Conservation (phyloP, 2,797 vertebrate genomes). For the Rhinoraja longicauda region DNA sequence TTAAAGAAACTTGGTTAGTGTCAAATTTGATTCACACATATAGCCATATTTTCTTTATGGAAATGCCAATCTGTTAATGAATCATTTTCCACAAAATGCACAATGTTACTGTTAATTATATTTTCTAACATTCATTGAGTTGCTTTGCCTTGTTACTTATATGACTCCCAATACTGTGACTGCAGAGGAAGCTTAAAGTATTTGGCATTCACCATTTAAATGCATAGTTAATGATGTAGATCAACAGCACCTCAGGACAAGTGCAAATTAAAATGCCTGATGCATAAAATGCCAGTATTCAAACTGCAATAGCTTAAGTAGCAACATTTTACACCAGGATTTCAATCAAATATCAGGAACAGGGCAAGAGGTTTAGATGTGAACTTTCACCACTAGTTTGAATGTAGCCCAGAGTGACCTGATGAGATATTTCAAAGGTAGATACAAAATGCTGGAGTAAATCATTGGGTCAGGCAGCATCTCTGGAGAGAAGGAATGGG, state of each 20-base stretch:
- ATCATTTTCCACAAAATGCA: slow-evolving; percentile 27
- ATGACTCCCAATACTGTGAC: background rate
- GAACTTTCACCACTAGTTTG: background rate
- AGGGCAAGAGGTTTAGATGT: background rate
- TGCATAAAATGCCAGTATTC: too few relatives aligned
- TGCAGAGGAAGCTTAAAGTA: background rate
- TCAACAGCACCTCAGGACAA: background rate
- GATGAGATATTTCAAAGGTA: too few relatives aligned
- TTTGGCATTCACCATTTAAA: slow-evolving; percentile 16
- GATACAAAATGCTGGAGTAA: too few relatives aligned
- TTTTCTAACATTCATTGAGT: background rate
- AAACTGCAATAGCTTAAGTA: background rate
- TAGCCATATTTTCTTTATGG: background rate
- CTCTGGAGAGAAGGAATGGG: too few relatives aligned
- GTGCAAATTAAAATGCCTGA: background rate
- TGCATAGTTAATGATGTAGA: background rate
- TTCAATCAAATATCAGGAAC: background rate
- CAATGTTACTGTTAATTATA: slow-evolving; percentile 23
- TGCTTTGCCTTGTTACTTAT: background rate
- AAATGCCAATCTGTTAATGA: slow-evolving; percentile 12
- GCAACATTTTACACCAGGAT: background rate
- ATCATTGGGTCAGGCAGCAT: too few relatives aligned
- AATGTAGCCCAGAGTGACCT: background rate
- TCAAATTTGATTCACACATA: background rate
- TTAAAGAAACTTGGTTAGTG: background rate